Evolutionary conservation across 2,888 invertebrate genomes (phyloP), one percentile per base, ranked within the genome.

Genomic region (Crioceris asparagi): DNA sequence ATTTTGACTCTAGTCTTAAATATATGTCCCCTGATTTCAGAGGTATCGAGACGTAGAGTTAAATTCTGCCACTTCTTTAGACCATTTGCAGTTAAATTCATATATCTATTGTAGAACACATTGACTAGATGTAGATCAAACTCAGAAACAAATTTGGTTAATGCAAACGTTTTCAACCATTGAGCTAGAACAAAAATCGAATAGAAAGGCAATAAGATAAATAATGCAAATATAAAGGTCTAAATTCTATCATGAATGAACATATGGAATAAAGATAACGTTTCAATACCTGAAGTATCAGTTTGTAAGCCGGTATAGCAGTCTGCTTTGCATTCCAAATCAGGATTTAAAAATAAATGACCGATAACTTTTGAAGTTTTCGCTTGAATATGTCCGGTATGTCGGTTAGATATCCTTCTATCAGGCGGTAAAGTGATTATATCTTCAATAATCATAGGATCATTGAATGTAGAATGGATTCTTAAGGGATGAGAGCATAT

Each of bases 381-480:
- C 3, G 73, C 67, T 32, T 65, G 56, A 47, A 76, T 69, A 46
- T 68, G 65, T n/a, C 60, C 49, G 12, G 55, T 67, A 57, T 64
- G 66, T 48, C 65, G 53, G 51, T 71, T 72, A 43, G 67, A 68
- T 19, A 83, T 69, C 23, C 79, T 68, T n/a, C 68, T 60, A 61
- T 80, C 78, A 17, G 71, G 67, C 6, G 75, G 74, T 40, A 77
- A 65, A 45, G 77, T 74, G 46, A 75, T 62, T 27, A 86, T 72
- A 44, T 71, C 64, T 37, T 75, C 72, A 30, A 92, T 78, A 46
- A 77, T 76, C 83, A 94, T 86, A 34, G 77, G 72, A 53, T 81
- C 76, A 47, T 77, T 68, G 68, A 90, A 91, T 4, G 80, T 79
- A 52, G 85, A 91, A 55, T 84, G 79, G 44, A 92, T 74, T 57